Evolutionary conservation across 2,888 invertebrate genomes (phyloP).

Genomic region (Tipula unca): DNA sequence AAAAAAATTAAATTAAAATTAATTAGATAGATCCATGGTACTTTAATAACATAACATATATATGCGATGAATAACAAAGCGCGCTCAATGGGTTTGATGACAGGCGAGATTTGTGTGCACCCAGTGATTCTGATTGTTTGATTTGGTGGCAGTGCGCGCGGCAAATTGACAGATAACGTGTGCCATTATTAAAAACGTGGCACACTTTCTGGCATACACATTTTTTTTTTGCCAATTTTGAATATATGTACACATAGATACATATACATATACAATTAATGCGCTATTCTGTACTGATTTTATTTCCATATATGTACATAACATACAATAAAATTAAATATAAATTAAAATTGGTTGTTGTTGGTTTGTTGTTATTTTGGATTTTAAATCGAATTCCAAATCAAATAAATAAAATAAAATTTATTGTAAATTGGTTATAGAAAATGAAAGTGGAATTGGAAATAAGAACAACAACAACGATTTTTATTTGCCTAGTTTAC

Average conservation of each 20-base stretch:
- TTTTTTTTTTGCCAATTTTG: not conserved
- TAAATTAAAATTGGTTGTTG: no score
- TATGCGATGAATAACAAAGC: not conserved
- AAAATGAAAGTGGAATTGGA: not conserved
- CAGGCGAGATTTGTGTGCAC: slow-evolving; percentile 4
- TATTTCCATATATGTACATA: not conserved
- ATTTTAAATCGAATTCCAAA: not conserved
- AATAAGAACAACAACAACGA: not conserved
- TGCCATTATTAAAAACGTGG: not conserved
- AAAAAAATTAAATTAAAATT: slow-evolving; percentile 1
- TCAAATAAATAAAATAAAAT: not conserved
- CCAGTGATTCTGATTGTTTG: not conserved
- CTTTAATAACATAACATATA: not conserved
- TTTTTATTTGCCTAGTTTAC: not conserved
- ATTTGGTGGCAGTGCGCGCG: not conserved
- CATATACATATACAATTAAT: no score
- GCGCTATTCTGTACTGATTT: no score
- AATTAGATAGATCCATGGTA: slow-evolving; percentile 14
- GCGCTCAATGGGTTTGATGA: not conserved
- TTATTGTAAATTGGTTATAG: not conserved
- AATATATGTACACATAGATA: not conserved
- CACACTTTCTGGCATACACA: not conserved
- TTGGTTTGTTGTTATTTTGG: not conserved
- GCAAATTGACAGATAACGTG: not conserved
- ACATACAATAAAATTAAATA: not conserved